phyloP scores from a whole-genome alignment of 2,797 vertebrate species.

The Gallinago stenura region DNA sequence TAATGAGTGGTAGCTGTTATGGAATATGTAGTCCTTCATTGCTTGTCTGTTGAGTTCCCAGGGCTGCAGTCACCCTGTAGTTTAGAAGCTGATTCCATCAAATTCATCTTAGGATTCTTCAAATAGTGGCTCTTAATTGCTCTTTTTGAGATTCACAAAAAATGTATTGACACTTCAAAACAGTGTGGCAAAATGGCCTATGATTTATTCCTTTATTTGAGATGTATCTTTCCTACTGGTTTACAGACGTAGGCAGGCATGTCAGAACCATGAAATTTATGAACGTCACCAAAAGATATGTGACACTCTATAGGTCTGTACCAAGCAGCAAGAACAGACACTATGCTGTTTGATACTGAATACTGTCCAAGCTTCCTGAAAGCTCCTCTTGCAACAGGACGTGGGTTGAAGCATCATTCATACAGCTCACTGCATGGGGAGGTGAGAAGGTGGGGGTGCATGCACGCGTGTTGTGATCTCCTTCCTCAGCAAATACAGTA shows the following conservation, averaged over 20 bases:
- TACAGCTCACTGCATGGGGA: neutral
- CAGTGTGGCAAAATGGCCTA: neutral
- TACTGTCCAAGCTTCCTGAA: neutral
- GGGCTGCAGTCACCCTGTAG: neutral
- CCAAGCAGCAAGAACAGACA: neutral
- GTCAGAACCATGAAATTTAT: neutral
- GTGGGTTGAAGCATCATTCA: neutral
- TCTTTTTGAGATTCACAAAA: neutral
- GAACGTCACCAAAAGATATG: neutral
- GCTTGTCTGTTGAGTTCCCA: neutral
- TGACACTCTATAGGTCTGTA: neutral
- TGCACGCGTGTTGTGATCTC: neutral
- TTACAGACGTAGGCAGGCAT: neutral
- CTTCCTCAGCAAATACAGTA: neutral
- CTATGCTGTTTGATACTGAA: neutral
- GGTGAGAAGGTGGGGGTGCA: accelerated
- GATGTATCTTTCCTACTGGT: neutral
- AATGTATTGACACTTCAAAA: neutral
- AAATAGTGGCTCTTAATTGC: neutral
- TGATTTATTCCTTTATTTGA: neutral
- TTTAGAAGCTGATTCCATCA: neutral
- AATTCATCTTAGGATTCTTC: neutral
- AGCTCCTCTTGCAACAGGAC: neutral
- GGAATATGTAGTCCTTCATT: neutral
- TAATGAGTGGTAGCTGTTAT: neutral